Conservation (phyloP, 2,888 invertebrate genomes). For the Apocheima hispidaria region DNA sequence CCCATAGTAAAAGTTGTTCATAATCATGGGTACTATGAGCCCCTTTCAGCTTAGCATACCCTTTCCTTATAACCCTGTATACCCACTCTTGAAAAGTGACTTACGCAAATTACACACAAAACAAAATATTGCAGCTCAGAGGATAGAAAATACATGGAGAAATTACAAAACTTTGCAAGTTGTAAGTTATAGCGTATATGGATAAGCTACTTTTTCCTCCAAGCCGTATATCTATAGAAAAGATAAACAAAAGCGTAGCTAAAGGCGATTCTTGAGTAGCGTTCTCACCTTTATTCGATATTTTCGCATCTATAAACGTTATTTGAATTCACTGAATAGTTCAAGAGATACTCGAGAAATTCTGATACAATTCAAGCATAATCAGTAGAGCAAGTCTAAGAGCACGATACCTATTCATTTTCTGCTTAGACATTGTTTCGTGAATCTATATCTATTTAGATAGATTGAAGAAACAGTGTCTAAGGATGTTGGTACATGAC, state of each 20-base stretch:
- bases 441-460: not conserved
- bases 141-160: not conserved
- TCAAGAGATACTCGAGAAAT: constrained; percentile 6
- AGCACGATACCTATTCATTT: constrained; percentile 2
- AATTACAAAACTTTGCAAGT: not conserved
- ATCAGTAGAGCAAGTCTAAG: not conserved
- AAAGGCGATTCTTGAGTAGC: not conserved
- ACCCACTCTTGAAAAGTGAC: no score
- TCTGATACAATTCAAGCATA: not conserved
- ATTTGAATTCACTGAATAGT: constrained; percentile 10
- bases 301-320: not conserved
- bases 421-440: not conserved
- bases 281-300: constrained; percentile 14
- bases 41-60: no score
- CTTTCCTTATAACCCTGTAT: no score
- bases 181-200: not conserved
- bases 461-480: no score
- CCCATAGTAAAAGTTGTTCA: no score
- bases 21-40: no score
- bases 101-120: not conserved
- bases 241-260: constrained; percentile 11
- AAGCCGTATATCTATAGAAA: constrained; percentile 5
- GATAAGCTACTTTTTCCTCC: not conserved
- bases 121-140: not conserved
- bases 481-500: no score